Percentiles rank a stretch among this genome's conserved stretches.
phyloP scores from a whole-genome alignment of 2,113 vertebrate genomes.

The Atractosteus spatula region DNA sequence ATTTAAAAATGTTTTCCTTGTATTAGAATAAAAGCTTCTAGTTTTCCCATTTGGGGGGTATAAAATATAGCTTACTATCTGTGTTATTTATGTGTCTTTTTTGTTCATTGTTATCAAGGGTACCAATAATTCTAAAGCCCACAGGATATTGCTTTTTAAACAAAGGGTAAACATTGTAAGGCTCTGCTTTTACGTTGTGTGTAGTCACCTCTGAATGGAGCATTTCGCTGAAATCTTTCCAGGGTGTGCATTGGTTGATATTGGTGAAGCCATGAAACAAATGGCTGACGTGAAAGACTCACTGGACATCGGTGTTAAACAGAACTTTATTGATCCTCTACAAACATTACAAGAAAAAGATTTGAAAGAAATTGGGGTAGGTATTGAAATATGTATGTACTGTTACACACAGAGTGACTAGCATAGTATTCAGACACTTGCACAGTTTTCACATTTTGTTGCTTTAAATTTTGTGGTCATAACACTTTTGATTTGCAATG shows the following conservation, averaged over 20 bases:
- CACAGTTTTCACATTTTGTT: no score
- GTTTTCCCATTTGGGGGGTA: no score
- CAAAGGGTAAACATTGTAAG: not conserved
- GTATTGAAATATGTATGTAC: not conserved
- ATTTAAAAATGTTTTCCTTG: no score
- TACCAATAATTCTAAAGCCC: no score
- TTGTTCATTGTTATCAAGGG: no score
- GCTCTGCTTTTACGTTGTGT: not conserved
- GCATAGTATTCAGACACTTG: no score
- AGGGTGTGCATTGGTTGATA: conserved; percentile 80
- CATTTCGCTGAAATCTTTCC: not conserved
- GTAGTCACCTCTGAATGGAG: not conserved
- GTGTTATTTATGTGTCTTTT: no score
- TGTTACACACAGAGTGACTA: no score
- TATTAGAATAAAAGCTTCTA: no score
- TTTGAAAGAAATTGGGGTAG: conserved; percentile 88
- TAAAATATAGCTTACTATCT: no score
- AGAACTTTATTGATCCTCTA: conserved; percentile 90
- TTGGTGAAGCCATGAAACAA: conserved; percentile 88
- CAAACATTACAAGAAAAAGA: conserved; percentile 92
- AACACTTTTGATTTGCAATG: no score
- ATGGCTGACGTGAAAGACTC: conserved; percentile 92
- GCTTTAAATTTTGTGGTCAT: no score
- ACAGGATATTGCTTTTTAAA: not conserved
- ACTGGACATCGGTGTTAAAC: conserved; percentile 89